Evolutionary conservation across 2,888 invertebrate species (phyloP).

Genomic region (Drosophila nr. fundita): DNA sequence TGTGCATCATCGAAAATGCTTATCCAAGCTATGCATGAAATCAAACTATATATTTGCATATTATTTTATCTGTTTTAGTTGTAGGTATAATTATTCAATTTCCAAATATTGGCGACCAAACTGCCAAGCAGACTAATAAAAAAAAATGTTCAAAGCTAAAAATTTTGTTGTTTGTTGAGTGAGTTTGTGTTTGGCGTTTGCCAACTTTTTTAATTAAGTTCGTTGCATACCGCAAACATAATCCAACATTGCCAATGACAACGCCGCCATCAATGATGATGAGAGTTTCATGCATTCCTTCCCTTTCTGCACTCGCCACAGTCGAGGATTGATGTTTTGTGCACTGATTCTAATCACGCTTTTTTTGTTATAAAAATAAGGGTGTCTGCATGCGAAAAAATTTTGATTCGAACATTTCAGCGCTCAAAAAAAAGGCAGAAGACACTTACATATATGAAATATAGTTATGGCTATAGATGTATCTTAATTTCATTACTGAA

Average conservation of each 20-base stretch:
- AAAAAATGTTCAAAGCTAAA: conserved; percentile 15
- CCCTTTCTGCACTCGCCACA: not conserved
- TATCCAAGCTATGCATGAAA: not conserved
- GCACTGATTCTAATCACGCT: conserved; percentile 12
- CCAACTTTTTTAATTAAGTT: conserved; percentile 62
- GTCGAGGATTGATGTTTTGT: not conserved
- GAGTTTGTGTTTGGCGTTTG: conserved; percentile 22
- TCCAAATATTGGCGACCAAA: not conserved
- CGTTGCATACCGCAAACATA: conserved; percentile 34
- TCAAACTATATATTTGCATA: not conserved
- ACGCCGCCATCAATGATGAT: conserved; percentile 16
- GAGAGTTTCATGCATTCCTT: conserved; percentile 4
- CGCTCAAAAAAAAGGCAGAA: not conserved
- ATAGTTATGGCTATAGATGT: not conserved
- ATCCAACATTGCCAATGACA: conserved; percentile 28
- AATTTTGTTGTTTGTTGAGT: not conserved
- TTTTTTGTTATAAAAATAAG: not conserved
- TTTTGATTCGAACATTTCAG: not conserved
- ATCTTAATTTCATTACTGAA: not conserved
- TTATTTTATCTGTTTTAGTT: not conserved
- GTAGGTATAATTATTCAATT: not conserved
- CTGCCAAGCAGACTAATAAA: not conserved
- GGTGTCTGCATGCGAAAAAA: not conserved
- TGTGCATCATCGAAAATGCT: not conserved
- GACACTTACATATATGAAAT: not conserved